Conservation (phyloP, 1,140 invertebrate species). For the Pseudachorutes palmiensis region DNA sequence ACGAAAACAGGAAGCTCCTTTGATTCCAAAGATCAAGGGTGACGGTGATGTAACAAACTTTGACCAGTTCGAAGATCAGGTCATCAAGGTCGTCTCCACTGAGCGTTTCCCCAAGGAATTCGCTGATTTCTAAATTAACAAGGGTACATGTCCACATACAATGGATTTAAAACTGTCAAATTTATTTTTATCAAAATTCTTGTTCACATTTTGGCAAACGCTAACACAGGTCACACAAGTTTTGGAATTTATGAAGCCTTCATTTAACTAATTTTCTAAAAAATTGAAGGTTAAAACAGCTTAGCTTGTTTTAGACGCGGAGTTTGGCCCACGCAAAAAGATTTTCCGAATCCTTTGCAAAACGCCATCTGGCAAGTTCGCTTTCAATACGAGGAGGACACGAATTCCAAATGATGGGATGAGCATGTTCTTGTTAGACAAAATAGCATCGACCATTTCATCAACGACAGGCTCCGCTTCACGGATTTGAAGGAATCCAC, state of each 20-base stretch:
- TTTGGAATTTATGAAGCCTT: no score
- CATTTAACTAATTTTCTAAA: no score
- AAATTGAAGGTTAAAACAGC: no score
- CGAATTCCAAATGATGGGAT: conserved; percentile 56
- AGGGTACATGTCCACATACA: neutral
- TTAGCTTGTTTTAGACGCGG: no score
- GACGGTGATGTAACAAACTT: conserved; percentile 40
- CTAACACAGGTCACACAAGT: no score
- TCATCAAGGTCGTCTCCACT: neutral
- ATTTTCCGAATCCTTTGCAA: neutral
- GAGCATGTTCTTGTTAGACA: conserved; percentile 67
- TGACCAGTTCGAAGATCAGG: neutral
- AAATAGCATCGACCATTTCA: conserved; percentile 68
- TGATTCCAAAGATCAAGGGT: conserved; percentile 51
- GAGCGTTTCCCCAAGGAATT: neutral
- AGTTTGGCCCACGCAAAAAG: neutral
- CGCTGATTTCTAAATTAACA: neutral
- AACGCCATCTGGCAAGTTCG: no score
- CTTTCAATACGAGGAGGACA: neutral
- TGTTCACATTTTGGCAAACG: no score
- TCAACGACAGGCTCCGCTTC: conserved; percentile 78
- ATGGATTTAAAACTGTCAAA: neutral
- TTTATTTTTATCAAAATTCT: no score
- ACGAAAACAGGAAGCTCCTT: conserved; percentile 46
- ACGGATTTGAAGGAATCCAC: conserved; percentile 68